These are phyloP conservation scores for Cryptomyrus ogoouensis DNA, from an alignment of 2,113 vertebrate species.

Conservation along the genomic window DNA sequence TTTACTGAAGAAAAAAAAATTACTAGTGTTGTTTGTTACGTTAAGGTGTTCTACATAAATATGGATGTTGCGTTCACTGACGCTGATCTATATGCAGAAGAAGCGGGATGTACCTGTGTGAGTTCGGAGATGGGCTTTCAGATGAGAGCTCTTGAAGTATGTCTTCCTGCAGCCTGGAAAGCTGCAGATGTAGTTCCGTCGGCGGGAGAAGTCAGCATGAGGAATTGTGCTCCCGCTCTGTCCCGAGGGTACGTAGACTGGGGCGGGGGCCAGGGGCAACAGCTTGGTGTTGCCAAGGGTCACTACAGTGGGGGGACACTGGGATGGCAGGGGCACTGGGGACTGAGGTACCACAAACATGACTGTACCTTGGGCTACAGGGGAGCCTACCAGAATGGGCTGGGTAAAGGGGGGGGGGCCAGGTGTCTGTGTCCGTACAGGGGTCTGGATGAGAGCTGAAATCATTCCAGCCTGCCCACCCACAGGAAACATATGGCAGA, in stretches of 20 bases:
- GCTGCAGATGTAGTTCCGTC: slow-evolving; percentile 85
- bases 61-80: not conserved
- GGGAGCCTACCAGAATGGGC: slow-evolving; percentile 71
- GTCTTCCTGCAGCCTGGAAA: slow-evolving; percentile 93
- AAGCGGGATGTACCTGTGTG: slow-evolving; percentile 76
- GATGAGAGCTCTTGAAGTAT: slow-evolving; percentile 97
- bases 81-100: not conserved
- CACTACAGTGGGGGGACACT: slow-evolving; percentile 60
- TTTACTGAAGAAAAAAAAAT: not conserved
- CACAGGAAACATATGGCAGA: slow-evolving; percentile 88
- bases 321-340: slow-evolving; percentile 49
- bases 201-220: slow-evolving; percentile 81
- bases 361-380: slow-evolving; percentile 77
- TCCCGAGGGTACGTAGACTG: slow-evolving; percentile 73
- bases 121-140: slow-evolving; percentile 94
- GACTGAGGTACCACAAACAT: slow-evolving; percentile 85
- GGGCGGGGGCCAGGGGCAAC: slow-evolving; percentile 86
- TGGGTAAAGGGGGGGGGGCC: slow-evolving; percentile 52
- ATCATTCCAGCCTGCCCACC: slow-evolving; percentile 67
- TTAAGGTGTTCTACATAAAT: not conserved
- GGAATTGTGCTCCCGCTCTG: slow-evolving; percentile 51
- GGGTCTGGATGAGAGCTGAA: slow-evolving; percentile 72
- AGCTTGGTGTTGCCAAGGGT: slow-evolving; percentile 82
- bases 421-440: slow-evolving; percentile 52
- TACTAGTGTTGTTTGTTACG: not conserved